A percentile compares a stretch with the other conserved stretches of the same genome.
Conservation (phyloP, 2,888 invertebrate species). For the Eumacrocentrus americanus region DNA sequence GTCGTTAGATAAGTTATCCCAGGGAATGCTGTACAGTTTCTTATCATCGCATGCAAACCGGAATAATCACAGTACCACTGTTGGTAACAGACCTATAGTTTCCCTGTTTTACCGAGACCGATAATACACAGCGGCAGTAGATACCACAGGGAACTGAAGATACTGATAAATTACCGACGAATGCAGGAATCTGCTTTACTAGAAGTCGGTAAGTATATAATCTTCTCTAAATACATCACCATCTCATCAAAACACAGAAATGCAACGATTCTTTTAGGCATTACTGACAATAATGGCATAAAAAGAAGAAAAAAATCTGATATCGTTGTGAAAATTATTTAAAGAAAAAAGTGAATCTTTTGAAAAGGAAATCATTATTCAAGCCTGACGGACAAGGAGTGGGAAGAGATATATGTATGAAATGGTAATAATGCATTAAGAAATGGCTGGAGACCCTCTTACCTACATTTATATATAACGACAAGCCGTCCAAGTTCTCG, state of each 20-base stretch:
- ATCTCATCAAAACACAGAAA: too few species aligned
- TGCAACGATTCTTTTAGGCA: too few species aligned
- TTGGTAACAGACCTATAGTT: too few species aligned
- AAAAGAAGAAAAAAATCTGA: too few species aligned
- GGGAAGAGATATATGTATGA: neutral
- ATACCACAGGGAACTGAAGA: neutral
- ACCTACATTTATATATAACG: constrained; percentile 29
- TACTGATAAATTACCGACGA: neutral
- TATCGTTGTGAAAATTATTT: too few species aligned
- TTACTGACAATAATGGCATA: too few species aligned
- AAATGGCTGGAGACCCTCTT: constrained; percentile 22
- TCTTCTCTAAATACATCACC: too few species aligned
- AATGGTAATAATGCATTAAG: constrained; percentile 6
- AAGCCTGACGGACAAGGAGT: constrained; percentile 10
- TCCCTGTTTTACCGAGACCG: neutral
- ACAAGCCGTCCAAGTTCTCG: constrained; percentile 3
- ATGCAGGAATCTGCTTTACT: neutral
- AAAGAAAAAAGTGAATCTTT: too few species aligned
- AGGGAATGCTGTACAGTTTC: too few species aligned
- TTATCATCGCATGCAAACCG: too few species aligned
- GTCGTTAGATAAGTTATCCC: too few species aligned
- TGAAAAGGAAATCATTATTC: constrained; percentile 36
- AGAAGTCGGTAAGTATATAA: neutral
- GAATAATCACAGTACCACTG: too few species aligned
- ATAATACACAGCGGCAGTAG: neutral